Conservation (phyloP, 2,888 invertebrate species). For the Slavum lentiscoides region DNA sequence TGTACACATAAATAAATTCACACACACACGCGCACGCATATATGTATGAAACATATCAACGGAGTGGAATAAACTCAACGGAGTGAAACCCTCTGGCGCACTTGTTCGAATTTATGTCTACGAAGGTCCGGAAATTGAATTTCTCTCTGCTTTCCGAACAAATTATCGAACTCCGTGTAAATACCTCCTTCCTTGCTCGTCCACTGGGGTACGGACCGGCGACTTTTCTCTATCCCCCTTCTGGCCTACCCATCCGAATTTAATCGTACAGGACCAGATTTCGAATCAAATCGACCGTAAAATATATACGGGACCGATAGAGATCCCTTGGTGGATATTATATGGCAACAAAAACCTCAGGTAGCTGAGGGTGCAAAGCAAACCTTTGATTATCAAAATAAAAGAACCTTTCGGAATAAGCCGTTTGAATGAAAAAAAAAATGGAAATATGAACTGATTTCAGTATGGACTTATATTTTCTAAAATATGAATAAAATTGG, state of each 20-base stretch:
- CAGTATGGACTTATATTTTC: not conserved
- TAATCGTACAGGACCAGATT: not conserved
- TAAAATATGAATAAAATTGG: not conserved
- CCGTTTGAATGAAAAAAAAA: not conserved
- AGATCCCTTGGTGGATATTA: not conserved
- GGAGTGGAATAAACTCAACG: slow-evolving; percentile 2
- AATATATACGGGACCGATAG: not conserved
- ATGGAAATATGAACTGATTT: not conserved
- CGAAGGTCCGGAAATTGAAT: slow-evolving; percentile 35
- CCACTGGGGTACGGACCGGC: not conserved
- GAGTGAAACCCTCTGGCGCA: slow-evolving; percentile 1
- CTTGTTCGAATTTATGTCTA: slow-evolving; percentile 9
- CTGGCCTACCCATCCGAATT: too few species aligned
- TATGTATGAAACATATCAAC: not conserved
- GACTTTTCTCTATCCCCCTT: not conserved
- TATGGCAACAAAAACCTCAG: not conserved
- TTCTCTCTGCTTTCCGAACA: slow-evolving; percentile 23
- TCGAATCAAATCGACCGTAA: slow-evolving; percentile 13
- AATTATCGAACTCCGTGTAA: slow-evolving; percentile 40
- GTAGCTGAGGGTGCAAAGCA: not conserved
- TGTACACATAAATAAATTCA: not conserved
- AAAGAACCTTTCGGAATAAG: not conserved
- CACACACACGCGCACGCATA: not conserved
- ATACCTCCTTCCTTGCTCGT: slow-evolving; percentile 7
- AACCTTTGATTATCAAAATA: not conserved